Conservation (phyloP, 2,888 invertebrate genomes). For the Chaetogeoica ovagalla region DNA sequence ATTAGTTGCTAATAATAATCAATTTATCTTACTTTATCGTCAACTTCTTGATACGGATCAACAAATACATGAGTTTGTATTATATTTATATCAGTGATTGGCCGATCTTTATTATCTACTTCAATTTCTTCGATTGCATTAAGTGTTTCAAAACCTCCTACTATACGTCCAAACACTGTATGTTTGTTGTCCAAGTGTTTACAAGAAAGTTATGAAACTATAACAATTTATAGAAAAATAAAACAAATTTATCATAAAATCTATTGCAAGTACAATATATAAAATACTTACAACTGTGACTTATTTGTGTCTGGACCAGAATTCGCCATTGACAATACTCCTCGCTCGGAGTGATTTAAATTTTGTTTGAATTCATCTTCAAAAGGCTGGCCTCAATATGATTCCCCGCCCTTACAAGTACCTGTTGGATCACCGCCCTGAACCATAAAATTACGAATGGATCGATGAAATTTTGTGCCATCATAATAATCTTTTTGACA, state of each 20-base stretch:
- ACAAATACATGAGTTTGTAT: conserved; percentile 84
- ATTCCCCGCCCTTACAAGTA: conserved; percentile 90
- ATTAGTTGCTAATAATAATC: conserved; percentile 15
- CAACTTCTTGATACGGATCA: conserved; percentile 92
- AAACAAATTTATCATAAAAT: background rate
- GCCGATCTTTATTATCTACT: conserved; percentile 90
- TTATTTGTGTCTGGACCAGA: conserved; percentile 95
- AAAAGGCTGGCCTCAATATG: conserved; percentile 90
- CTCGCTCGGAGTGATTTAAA: conserved; percentile 87
- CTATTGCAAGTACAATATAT: background rate
- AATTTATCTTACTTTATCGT: conserved; percentile 70
- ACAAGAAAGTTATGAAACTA: conserved; percentile 97
- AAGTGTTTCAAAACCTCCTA: conserved; percentile 92
- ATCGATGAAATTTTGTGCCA: conserved; percentile 89
- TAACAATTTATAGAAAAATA: conserved; percentile 55
- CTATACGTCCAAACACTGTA: conserved; percentile 95
- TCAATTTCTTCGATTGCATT: conserved; percentile 89
- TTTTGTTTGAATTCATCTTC: conserved; percentile 92
- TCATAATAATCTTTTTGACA: conserved; percentile 91
- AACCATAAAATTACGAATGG: conserved; percentile 96
- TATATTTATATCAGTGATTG: conserved; percentile 86
- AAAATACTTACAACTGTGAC: conserved; percentile 85
- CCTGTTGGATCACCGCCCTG: conserved; percentile 99
- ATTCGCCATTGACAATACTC: conserved; percentile 97
- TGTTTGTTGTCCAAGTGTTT: conserved; percentile 95